Evolutionary conservation across 2,797 vertebrate genomes (phyloP).

Genomic region (Oryzias sinensis): DNA sequence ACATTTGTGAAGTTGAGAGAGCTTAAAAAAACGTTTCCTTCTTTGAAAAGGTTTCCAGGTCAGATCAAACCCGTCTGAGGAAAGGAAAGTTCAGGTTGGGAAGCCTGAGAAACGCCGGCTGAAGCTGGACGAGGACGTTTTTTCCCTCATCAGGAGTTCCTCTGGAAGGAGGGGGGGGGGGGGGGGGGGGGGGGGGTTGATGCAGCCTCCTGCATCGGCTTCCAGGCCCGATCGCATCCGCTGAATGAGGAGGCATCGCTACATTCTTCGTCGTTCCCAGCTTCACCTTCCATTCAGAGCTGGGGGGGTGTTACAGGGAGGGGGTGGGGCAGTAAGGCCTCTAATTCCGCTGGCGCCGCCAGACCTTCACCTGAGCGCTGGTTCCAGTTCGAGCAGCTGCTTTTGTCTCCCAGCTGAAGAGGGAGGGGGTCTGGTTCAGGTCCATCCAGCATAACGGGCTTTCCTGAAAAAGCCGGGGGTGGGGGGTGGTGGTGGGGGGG

Average conservation of each 20-base stretch:
- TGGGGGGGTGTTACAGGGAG: constrained; percentile 13
- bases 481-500: too few relatives aligned
- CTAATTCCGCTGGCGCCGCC: constrained; percentile 17
- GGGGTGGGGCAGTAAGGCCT: constrained; percentile 59
- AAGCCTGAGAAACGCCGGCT: too few relatives aligned
- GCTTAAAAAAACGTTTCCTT: too few relatives aligned
- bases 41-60: too few relatives aligned
- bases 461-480: neutral
- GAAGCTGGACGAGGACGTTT: too few relatives aligned
- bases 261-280: constrained; percentile 54
- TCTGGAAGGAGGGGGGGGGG: too few relatives aligned
- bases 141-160: too few relatives aligned
- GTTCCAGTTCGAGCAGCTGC: constrained; percentile 19
- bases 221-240: constrained; percentile 10
- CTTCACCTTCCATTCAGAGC: constrained; percentile 38
- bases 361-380: constrained; percentile 5
- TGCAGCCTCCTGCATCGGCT: neutral
- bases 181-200: too few relatives aligned
- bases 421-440: constrained; percentile 9
- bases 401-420: neutral
- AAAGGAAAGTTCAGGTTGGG: too few relatives aligned
- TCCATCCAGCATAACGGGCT: neutral
- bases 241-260: constrained; percentile 36
- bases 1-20: too few relatives aligned
- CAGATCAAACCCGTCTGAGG: too few relatives aligned